Evolutionary conservation across 2,113 vertebrate genomes (phyloP), one percentile per base, ranked within the genome.

Genomic region (Cygnus atratus): DNA sequence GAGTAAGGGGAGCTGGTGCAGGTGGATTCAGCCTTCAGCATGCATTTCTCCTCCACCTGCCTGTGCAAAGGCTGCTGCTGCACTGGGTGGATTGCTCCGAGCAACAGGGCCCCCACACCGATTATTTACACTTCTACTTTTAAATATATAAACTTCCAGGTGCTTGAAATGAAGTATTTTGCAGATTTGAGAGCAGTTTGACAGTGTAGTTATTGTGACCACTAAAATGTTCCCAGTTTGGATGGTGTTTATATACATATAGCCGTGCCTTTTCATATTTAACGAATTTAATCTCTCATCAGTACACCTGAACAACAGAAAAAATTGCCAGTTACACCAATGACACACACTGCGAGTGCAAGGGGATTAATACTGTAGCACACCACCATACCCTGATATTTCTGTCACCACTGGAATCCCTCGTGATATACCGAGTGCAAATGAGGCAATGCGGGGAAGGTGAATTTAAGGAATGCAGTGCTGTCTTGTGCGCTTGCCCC

Each of bases 61-160:
- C 16, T 18, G 9, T 35, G 39, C 19, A 39, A 78, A 55, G 29
- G 17, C 7, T 57, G 24, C n/a, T 22, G 61, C 28, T n/a, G 9
- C 13, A 3, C 0, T 2, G 25, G 13, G 4, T 16, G 44, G 46
- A 18, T 3, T 0, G 0, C 16, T 37, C 12, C 1, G 3, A 54
- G 12, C 22, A 39, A 54, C 24, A 46, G 20, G 28, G 14, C 9
- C 29, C 44, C 14, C 41, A 24, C 6, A 35, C 24, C 22, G 9
- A 29, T 62, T 41, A n/a, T 24, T 19, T 31, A 20, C 19, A 57
- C 50, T 28, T 59, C 79, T 70, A 1, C 24, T 71, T 37, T 46
- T 41, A 79, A 33, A 67, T 21, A 22, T 6, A 13, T 17, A 4
- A 7, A 9, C 57, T 74, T 77, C 41, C 70, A 65, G 37, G 43